Evolutionary conservation across 30 jellyfish, hydroid and myxozoan species (phyloP).

Genomic region (Clytia hemisphaerica): DNA sequence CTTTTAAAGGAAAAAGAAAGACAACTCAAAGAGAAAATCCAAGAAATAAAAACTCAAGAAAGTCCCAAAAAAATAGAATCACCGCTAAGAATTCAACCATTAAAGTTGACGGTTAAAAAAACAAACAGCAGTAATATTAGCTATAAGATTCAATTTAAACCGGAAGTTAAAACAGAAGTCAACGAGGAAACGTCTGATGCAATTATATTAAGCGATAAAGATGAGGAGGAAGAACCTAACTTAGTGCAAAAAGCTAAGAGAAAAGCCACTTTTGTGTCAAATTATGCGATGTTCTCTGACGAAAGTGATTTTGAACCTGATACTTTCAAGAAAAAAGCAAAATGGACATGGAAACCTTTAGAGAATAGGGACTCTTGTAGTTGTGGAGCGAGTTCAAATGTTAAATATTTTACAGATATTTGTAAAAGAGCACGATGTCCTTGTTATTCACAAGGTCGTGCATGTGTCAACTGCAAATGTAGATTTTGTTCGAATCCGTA

Average conservation of each 20-base stretch:
- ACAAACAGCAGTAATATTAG: conserved; percentile 3
- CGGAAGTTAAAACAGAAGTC: no score
- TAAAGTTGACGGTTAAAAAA: conserved; percentile 9
- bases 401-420: conserved; percentile 49
- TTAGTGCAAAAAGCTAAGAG: conserved; percentile 6
- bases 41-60: conserved; percentile 3
- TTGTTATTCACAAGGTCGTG: conserved; percentile 70
- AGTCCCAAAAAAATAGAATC: no score
- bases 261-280: conserved; percentile 26
- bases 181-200: not conserved
- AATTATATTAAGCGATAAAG: not conserved
- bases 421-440: conserved; percentile 72
- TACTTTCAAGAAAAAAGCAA: not conserved
- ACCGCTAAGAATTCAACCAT: conserved; percentile 17
- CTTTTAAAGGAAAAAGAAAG: not conserved
- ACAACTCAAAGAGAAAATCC: not conserved
- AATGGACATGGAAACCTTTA: not conserved
- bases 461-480: conserved; percentile 72
- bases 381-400: conserved; percentile 53
- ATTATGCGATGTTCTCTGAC: conserved; percentile 33
- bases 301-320: conserved; percentile 31
- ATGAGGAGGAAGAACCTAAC: not conserved
- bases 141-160: conserved; percentile 21
- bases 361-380: conserved; percentile 39
- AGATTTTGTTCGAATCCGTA: conserved; percentile 69